A percentile compares a stretch with the other conserved stretches of the same genome.
Conservation (phyloP, 2,888 invertebrate genomes). For the Acanthosoma haemorrhoidale region DNA sequence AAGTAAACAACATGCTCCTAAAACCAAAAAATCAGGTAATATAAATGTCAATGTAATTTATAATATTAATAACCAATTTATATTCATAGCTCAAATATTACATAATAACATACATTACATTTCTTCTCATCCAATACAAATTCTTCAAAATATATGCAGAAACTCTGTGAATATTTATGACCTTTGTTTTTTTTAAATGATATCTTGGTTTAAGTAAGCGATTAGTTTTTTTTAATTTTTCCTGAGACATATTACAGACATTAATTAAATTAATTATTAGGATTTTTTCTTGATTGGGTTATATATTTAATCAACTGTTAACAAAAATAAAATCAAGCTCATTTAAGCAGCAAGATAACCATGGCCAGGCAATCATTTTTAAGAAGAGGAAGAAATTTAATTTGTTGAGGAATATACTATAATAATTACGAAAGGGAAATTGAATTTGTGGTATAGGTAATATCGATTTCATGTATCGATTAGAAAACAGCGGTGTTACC, state of each 20-base stretch:
- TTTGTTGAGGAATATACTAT: too few relatives aligned
- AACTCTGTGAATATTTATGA: slow-evolving; percentile 13
- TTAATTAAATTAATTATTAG: too few relatives aligned
- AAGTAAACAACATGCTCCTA: slow-evolving; percentile 34
- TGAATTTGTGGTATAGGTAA: too few relatives aligned
- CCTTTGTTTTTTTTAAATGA: slow-evolving; percentile 1
- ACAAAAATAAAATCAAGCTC: too few relatives aligned
- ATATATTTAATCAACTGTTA: too few relatives aligned
- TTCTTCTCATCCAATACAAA: slow-evolving; percentile 37
- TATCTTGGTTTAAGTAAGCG: background rate
- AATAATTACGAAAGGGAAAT: too few relatives aligned
- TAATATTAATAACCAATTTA: background rate
- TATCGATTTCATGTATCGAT: too few relatives aligned
- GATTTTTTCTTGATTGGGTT: too few relatives aligned
- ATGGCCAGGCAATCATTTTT: too few relatives aligned
- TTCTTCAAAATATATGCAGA: slow-evolving; percentile 33
- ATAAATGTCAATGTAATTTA: background rate
- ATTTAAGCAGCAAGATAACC: too few relatives aligned
- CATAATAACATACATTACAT: slow-evolving; percentile 27
- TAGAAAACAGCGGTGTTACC: too few relatives aligned
- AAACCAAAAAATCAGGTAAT: background rate
- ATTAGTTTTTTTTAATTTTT: background rate
- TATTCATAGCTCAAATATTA: background rate
- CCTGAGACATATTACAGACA: background rate
- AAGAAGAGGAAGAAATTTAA: too few relatives aligned